phyloP scores from a whole-genome alignment of 2,113 vertebrate genomes.

The Kryptolebias marmoratus region DNA sequence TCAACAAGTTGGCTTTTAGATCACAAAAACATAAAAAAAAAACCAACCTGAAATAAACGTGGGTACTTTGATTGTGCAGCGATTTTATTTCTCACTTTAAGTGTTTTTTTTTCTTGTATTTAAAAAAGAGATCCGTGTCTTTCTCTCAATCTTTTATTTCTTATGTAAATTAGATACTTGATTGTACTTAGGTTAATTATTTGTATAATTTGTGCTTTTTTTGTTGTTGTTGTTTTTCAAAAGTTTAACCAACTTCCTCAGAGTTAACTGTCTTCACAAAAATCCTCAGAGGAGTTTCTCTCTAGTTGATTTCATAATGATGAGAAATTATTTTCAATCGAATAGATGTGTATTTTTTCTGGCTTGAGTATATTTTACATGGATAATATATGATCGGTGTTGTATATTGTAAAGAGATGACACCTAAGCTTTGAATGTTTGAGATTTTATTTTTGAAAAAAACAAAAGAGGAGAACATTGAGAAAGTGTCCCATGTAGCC shows the following conservation, averaged over 20 bases:
- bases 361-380: constrained; percentile 77
- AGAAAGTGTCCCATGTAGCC: constrained; percentile 41
- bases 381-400: constrained; percentile 69
- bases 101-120: constrained; percentile 35
- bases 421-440: constrained; percentile 71
- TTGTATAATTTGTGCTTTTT: constrained; percentile 32
- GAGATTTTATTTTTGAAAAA: constrained; percentile 74
- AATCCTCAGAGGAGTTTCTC: constrained; percentile 52
- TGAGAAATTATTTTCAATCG: constrained; percentile 66
- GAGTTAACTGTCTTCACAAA: constrained; percentile 1
- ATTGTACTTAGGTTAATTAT: constrained; percentile 24
- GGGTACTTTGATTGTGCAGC: background rate
- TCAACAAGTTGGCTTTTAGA: constrained; percentile 22
- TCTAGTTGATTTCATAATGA: constrained; percentile 54
- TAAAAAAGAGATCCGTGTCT: constrained; percentile 11
- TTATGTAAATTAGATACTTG: constrained; percentile 43
- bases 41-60: constrained; percentile 31
- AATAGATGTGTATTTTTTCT: constrained; percentile 75
- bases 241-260: constrained; percentile 17
- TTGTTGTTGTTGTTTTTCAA: background rate
- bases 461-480: constrained; percentile 21
- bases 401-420: constrained; percentile 44
- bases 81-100: background rate
- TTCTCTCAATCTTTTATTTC: constrained; percentile 20
- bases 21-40: background rate